Percentiles rank a stretch among this genome's conserved stretches.
These are phyloP conservation scores for Choreutis nemorana DNA, from an alignment of 2,888 invertebrate species.

Conservation along the genomic window DNA sequence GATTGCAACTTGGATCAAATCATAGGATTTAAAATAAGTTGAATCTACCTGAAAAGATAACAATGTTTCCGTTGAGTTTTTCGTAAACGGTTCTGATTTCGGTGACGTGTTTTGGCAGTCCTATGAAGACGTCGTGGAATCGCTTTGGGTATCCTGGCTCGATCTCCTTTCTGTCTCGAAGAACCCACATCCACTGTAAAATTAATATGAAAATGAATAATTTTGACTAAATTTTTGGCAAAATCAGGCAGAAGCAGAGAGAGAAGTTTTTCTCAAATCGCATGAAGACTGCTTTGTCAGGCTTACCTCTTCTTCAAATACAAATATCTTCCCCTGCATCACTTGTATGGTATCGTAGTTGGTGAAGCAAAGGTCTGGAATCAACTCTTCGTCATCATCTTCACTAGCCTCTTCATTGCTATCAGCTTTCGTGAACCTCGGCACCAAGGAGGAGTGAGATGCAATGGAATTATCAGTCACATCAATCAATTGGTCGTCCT, in stretches of 20 bases:
- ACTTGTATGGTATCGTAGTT: conserved; percentile 74
- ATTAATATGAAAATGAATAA: too few relatives aligned
- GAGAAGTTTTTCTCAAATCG: too few relatives aligned
- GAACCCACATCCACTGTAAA: conserved; percentile 71
- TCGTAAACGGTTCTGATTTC: conserved; percentile 77
- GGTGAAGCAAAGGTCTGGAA: conserved; percentile 72
- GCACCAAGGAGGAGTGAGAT: conserved; percentile 14
- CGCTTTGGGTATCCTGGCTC: conserved; percentile 39
- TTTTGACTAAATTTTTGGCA: too few relatives aligned
- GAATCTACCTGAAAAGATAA: conserved; percentile 69
- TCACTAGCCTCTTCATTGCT: conserved; percentile 13
- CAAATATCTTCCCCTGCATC: conserved; percentile 52
- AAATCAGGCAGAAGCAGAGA: too few relatives aligned
- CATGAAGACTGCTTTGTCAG: too few relatives aligned
- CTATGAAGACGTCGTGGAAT: conserved; percentile 68
- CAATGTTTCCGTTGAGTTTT: conserved; percentile 70
- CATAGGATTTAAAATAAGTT: too few relatives aligned
- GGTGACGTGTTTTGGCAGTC: conserved; percentile 59
- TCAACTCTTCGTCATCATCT: conserved; percentile 28
- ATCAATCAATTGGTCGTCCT: neutral
- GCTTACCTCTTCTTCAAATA: conserved; percentile 52
- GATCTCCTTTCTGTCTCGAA: conserved; percentile 35
- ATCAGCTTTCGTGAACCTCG: conserved; percentile 32
- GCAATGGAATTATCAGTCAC: neutral
- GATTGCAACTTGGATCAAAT: too few relatives aligned